These are phyloP conservation scores for Oncorhynchus nerka DNA, from an alignment of 2,113 vertebrate genomes.

Conservation along the genomic window DNA sequence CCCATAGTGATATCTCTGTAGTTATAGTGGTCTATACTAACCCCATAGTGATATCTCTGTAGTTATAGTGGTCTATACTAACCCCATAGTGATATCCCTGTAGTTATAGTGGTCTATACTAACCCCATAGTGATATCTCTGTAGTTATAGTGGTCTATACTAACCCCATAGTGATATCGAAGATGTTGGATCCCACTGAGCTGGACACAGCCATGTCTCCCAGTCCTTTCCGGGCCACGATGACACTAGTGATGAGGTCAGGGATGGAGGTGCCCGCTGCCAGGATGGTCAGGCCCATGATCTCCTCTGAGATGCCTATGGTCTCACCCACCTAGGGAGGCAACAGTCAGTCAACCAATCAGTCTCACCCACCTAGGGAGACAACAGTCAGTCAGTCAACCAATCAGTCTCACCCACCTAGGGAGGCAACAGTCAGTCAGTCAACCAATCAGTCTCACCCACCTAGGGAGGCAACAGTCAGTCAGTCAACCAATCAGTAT, in stretches of 20 bases:
- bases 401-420: no score
- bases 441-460: not conserved
- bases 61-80: no score
- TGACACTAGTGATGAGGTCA: constrained; percentile 77
- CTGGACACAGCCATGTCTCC: constrained; percentile 79
- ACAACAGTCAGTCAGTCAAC: no score
- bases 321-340: constrained; percentile 70
- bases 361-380: no score
- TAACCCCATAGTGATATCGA: constrained; percentile 66
- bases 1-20: no score
- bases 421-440: no score
- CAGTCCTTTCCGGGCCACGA: constrained; percentile 74
- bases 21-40: no score
- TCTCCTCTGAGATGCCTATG: constrained; percentile 72
- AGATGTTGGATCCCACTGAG: constrained; percentile 77
- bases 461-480: no score
- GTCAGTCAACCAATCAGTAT: no score
- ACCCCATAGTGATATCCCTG: no score
- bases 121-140: not conserved
- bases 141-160: not conserved
- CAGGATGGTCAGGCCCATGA: constrained; percentile 76
- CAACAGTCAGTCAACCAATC: not conserved
- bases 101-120: no score
- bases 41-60: no score
- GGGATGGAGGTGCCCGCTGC: constrained; percentile 77